phyloP scores from a whole-genome alignment of 2,797 vertebrate genomes.

The Heterohyrax brucei region DNA sequence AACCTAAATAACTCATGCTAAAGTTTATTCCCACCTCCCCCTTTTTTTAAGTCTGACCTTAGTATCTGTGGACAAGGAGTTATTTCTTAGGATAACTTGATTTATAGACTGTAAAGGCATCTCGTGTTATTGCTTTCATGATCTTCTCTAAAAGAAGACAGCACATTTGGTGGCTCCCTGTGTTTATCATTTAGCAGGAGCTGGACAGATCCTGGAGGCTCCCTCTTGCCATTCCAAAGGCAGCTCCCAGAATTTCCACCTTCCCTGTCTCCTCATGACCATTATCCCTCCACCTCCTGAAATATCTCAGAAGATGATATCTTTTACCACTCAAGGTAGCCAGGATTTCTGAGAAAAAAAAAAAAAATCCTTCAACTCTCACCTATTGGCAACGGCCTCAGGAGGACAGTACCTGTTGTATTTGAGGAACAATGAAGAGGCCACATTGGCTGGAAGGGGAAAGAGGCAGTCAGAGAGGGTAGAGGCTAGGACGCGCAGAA shows the following conservation, averaged over 20 bases:
- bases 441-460: background rate
- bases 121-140: background rate
- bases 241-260: background rate
- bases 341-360: background rate
- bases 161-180: background rate
- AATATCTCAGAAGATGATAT: background rate
- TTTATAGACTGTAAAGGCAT: slow-evolving; percentile 26
- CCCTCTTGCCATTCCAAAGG: background rate
- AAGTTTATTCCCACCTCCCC: background rate
- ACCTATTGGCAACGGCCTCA: background rate
- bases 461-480: background rate
- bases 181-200: background rate
- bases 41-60: background rate
- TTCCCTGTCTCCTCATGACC: background rate
- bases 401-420: no score
- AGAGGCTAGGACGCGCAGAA: background rate
- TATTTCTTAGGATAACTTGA: background rate
- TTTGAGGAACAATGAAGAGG: background rate
- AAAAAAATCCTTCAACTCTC: background rate
- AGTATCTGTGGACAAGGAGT: background rate
- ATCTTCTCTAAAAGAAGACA: slow-evolving; percentile 7
- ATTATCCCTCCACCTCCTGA: background rate
- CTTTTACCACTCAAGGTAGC: background rate
- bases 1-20: background rate
- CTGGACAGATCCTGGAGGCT: background rate